A percentile compares a stretch with the other conserved stretches of the same genome.
These are phyloP conservation scores for Torymus auratus DNA, from an alignment of 2,888 invertebrate genomes.

Conservation along the genomic window DNA sequence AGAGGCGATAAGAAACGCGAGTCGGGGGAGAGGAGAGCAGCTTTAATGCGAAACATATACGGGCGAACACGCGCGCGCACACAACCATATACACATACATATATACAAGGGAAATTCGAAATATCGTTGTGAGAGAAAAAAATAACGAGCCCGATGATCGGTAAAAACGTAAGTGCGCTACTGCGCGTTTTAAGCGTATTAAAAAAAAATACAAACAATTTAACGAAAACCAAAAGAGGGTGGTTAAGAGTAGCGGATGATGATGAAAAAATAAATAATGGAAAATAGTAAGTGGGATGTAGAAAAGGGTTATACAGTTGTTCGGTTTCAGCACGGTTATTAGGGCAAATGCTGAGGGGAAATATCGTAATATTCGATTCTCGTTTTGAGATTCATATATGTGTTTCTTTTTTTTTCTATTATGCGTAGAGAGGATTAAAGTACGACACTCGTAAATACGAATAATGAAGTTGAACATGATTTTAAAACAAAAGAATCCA, in stretches of 20 bases:
- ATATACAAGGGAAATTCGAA: slow-evolving; percentile 17
- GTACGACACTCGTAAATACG: slow-evolving; percentile 23
- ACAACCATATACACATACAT: too few species aligned
- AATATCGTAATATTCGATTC: slow-evolving; percentile 31
- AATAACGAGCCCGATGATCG: background rate
- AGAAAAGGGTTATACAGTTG: background rate
- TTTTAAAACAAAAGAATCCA: slow-evolving; percentile 47
- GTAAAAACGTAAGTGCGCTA: slow-evolving; percentile 18
- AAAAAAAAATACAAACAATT: slow-evolving; percentile 6
- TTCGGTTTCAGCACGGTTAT: slow-evolving; percentile 38
- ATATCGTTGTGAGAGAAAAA: slow-evolving; percentile 33
- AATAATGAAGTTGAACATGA: slow-evolving; percentile 37
- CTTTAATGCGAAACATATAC: slow-evolving; percentile 30
- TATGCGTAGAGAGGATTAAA: slow-evolving; percentile 24
- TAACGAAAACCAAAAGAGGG: slow-evolving; percentile 41
- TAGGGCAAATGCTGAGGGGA: slow-evolving; percentile 1
- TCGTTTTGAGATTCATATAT: slow-evolving; percentile 41
- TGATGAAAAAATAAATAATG: slow-evolving; percentile 10
- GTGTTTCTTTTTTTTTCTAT: slow-evolving; percentile 49
- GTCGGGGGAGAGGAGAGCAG: slow-evolving; percentile 30
- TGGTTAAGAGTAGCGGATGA: slow-evolving; percentile 13
- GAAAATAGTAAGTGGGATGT: background rate
- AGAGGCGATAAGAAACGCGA: slow-evolving; percentile 42
- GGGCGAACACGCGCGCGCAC: slow-evolving; percentile 26
- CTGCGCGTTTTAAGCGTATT: slow-evolving; percentile 34